Conservation (phyloP, 2,113 vertebrate species). For the Coturnix japonica region DNA sequence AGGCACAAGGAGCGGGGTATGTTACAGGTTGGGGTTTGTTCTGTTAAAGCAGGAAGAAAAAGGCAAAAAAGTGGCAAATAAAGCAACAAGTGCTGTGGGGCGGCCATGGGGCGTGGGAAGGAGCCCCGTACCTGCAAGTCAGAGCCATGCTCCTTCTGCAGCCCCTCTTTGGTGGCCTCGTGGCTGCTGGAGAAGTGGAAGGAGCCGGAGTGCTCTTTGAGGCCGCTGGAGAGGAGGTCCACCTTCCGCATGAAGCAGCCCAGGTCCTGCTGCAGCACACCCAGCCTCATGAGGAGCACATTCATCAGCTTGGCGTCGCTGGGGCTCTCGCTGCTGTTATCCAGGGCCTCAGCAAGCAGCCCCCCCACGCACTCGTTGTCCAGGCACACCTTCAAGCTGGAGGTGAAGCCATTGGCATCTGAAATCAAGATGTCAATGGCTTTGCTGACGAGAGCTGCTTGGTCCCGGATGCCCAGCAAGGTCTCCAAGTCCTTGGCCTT, state of each 20-base stretch:
- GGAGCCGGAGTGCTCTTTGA: conserved; percentile 79
- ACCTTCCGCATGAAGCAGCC: conserved; percentile 87
- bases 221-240: conserved; percentile 76
- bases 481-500: conserved; percentile 85
- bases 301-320: conserved; percentile 86
- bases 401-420: conserved; percentile 86
- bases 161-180: conserved; percentile 75
- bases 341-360: conserved; percentile 76
- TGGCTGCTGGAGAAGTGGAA: conserved; percentile 70
- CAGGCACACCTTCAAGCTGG: conserved; percentile 84
- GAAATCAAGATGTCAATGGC: conserved; percentile 92
- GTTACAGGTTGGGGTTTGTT: conserved; percentile 5
- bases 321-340: conserved; percentile 79
- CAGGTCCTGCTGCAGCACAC: conserved; percentile 89
- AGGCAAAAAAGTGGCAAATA: conserved; percentile 60
- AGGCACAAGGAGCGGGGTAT: conserved; percentile 56
- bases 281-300: conserved; percentile 87
- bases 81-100: conserved; percentile 61
- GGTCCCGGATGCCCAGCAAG: conserved; percentile 88
- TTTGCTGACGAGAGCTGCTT: conserved; percentile 89
- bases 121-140: conserved; percentile 86
- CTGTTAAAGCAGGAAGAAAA: conserved; percentile 68
- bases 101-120: background rate
- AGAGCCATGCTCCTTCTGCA: conserved; percentile 71
- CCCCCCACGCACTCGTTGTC: conserved; percentile 82